These are phyloP conservation scores for Sebastes flavidus DNA, from an alignment of 2,797 vertebrate genomes.

Conservation along the genomic window DNA sequence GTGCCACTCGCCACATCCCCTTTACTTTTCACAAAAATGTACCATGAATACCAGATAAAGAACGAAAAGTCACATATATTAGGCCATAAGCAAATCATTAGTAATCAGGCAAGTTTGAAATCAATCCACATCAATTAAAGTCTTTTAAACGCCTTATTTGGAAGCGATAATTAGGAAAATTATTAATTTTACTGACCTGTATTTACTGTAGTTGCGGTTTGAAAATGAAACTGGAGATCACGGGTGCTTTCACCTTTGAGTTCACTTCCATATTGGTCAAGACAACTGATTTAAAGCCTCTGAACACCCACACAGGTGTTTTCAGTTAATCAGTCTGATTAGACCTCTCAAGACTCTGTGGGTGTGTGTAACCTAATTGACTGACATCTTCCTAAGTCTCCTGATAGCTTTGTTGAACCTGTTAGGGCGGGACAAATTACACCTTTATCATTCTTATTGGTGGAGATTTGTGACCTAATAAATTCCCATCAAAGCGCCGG, in stretches of 20 bases:
- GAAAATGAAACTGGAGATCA: not conserved
- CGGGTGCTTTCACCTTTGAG: not conserved
- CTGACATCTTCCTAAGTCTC: too few species aligned
- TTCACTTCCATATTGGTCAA: not conserved
- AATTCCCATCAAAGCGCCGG: too few species aligned
- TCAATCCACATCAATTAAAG: not conserved
- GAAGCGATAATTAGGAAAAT: not conserved
- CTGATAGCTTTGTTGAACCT: too few species aligned
- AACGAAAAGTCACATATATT: not conserved
- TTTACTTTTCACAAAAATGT: not conserved
- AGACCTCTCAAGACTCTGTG: too few species aligned
- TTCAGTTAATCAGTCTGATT: too few species aligned
- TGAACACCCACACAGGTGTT: too few species aligned
- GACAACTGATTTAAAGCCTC: not conserved
- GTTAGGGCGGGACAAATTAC: too few species aligned
- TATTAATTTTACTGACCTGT: not conserved
- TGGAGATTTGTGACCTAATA: too few species aligned
- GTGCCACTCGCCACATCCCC: not conserved
- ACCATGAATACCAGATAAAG: not conserved
- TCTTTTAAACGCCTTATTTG: not conserved
- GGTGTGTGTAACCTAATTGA: too few species aligned
- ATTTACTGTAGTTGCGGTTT: not conserved
- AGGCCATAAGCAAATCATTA: not conserved
- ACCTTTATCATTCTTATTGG: too few species aligned
- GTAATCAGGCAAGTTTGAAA: not conserved